Conservation (phyloP, 23 tunicate genomes). For the Pegea sp. region DNA sequence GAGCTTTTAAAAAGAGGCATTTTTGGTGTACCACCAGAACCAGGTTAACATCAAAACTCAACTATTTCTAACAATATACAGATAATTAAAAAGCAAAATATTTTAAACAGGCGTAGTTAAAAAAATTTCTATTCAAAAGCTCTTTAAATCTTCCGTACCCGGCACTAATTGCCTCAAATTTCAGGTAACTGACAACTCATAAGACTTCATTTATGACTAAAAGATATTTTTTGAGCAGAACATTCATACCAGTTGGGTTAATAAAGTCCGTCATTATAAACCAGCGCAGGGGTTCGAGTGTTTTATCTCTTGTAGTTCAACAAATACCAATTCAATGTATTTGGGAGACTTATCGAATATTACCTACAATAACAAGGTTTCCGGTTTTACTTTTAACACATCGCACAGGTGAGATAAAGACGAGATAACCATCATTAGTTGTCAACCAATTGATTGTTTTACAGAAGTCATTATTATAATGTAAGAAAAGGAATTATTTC, state of each 20-base stretch:
- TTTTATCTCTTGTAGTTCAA: conserved; percentile 70
- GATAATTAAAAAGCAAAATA: too few relatives aligned
- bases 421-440: neutral
- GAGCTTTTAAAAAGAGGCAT: conserved; percentile 45
- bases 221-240: too few relatives aligned
- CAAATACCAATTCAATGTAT: conserved; percentile 78
- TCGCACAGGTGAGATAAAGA: conserved; percentile 24
- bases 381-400: conserved; percentile 27
- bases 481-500: conserved; percentile 59
- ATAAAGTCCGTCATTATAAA: conserved; percentile 41
- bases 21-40: conserved; percentile 31
- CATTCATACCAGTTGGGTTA: conserved; percentile 68
- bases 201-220: too few relatives aligned
- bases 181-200: conserved; percentile 31
- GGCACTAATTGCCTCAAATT: conserved; percentile 36
- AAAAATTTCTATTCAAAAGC: conserved; percentile 15
- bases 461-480: conserved; percentile 52
- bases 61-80: too few relatives aligned
- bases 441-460: neutral
- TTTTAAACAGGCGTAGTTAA: conserved; percentile 43
- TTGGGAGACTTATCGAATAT: conserved; percentile 57
- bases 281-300: conserved; percentile 83
- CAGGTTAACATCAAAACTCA: too few relatives aligned
- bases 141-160: conserved; percentile 18
- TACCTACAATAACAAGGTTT: conserved; percentile 32